These are phyloP conservation scores for Phoxinus phoxinus DNA, from an alignment of 2,113 vertebrate species.

Conservation along the genomic window DNA sequence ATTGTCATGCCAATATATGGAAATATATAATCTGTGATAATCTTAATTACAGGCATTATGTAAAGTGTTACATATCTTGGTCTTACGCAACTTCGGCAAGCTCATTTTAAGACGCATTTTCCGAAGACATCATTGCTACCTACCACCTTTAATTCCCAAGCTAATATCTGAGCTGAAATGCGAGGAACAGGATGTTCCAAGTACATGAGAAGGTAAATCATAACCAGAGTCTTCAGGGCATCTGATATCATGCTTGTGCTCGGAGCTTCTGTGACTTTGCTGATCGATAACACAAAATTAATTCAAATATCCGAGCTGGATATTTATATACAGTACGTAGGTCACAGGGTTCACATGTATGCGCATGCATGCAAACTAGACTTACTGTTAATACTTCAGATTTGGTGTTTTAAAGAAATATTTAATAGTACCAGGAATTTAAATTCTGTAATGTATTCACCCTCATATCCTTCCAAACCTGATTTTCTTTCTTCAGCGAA, in stretches of 20 bases:
- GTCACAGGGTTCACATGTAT: not conserved
- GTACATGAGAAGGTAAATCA: conserved; percentile 5
- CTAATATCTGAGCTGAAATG: conserved; percentile 10
- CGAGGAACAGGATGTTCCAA: conserved; percentile 9
- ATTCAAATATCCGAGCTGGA: not conserved
- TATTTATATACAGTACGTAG: conserved; percentile 29
- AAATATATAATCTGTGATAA: conserved; percentile 38
- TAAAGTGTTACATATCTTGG: conserved; percentile 41
- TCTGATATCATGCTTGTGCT: not conserved
- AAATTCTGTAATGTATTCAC: not conserved
- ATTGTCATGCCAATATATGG: conserved; percentile 29
- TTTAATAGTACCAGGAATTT: not conserved
- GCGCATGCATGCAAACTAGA: not conserved
- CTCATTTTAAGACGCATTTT: conserved; percentile 23
- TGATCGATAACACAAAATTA: conserved; percentile 27
- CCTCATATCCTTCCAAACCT: not conserved
- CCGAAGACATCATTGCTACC: conserved; percentile 1
- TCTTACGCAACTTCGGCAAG: conserved; percentile 30
- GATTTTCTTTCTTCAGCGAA: not conserved
- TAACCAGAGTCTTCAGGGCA: conserved; percentile 19
- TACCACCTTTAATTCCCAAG: conserved; percentile 1
- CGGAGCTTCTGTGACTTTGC: conserved; percentile 26
- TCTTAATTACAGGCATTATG: conserved; percentile 45
- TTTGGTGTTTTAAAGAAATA: not conserved
- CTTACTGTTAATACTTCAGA: conserved; percentile 12